These are phyloP conservation scores for Scatophagus argus DNA, from an alignment of 2,113 vertebrate genomes.

Conservation along the genomic window DNA sequence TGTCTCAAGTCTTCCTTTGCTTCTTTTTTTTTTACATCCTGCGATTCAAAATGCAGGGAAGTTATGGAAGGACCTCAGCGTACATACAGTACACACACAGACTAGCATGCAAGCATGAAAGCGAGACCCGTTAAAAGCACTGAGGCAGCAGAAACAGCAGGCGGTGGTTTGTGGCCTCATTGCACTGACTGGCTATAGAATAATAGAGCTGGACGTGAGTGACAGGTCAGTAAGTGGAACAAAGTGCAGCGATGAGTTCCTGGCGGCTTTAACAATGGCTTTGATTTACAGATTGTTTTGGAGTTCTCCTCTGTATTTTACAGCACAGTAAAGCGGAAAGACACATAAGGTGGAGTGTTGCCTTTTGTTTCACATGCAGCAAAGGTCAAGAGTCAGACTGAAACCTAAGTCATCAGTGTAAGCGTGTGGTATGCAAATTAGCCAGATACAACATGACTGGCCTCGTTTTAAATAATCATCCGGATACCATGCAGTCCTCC, in stretches of 20 bases:
- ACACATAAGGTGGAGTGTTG: neutral
- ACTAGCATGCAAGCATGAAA: constrained; percentile 47
- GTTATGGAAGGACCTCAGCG: constrained; percentile 54
- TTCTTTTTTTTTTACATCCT: constrained; percentile 53
- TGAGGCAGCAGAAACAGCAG: constrained; percentile 77
- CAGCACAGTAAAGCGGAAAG: constrained; percentile 33
- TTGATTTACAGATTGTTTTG: constrained; percentile 54
- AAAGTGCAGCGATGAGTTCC: constrained; percentile 58
- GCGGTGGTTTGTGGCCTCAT: constrained; percentile 73
- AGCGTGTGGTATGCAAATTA: constrained; percentile 37
- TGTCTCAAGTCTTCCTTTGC: constrained; percentile 35
- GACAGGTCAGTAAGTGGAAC: constrained; percentile 67
- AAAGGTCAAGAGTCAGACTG: constrained; percentile 52
- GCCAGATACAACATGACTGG: neutral
- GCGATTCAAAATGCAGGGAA: constrained; percentile 56
- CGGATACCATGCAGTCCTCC: neutral
- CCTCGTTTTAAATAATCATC: constrained; percentile 5
- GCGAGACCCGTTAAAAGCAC: constrained; percentile 69
- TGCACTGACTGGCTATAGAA: constrained; percentile 67
- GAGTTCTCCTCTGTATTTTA: constrained; percentile 27
- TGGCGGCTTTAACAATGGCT: constrained; percentile 45
- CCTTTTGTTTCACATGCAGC: constrained; percentile 44
- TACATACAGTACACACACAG: constrained; percentile 28
- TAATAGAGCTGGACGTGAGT: constrained; percentile 71
- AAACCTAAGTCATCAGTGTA: constrained; percentile 14